These are phyloP conservation scores for Trissolcus basalis DNA, from an alignment of 1,140 invertebrate species.

Conservation along the genomic window DNA sequence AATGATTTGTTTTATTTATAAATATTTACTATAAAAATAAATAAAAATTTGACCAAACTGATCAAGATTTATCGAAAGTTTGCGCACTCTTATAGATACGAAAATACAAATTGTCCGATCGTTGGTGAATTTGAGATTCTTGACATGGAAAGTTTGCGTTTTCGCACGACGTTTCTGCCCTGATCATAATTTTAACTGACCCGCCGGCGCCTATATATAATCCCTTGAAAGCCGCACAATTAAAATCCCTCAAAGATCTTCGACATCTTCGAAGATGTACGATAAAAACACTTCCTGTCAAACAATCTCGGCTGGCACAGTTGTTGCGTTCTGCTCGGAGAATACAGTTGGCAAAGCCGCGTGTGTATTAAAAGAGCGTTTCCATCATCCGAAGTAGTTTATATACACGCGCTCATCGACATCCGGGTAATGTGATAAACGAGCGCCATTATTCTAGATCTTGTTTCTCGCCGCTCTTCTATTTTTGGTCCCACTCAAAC, in stretches of 20 bases:
- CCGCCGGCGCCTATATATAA: constrained; percentile 28
- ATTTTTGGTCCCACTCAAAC: too few relatives aligned
- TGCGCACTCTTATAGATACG: too few relatives aligned
- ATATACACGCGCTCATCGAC: constrained; percentile 10
- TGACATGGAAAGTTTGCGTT: too few relatives aligned
- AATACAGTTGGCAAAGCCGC: constrained; percentile 30
- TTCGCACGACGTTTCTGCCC: too few relatives aligned
- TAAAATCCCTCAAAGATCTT: constrained; percentile 34
- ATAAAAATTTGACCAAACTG: too few relatives aligned
- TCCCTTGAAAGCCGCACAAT: constrained; percentile 25
- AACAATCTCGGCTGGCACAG: constrained; percentile 33
- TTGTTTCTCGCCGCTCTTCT: too few relatives aligned
- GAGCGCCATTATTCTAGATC: constrained; percentile 12
- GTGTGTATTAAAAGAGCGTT: constrained; percentile 29
- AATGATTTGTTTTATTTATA: too few relatives aligned
- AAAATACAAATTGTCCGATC: too few relatives aligned
- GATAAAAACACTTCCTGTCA: constrained; percentile 17
- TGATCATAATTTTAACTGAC: constrained; percentile 23
- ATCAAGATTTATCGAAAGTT: too few relatives aligned
- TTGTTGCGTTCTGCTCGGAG: constrained; percentile 26
- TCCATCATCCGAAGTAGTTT: constrained; percentile 19
- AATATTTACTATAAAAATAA: too few relatives aligned
- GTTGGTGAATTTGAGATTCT: too few relatives aligned
- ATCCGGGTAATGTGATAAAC: constrained; percentile 14
- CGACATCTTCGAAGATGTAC: constrained; percentile 38